phyloP scores from a whole-genome alignment of 2,113 vertebrate genomes.

The Leucosticte australis region DNA sequence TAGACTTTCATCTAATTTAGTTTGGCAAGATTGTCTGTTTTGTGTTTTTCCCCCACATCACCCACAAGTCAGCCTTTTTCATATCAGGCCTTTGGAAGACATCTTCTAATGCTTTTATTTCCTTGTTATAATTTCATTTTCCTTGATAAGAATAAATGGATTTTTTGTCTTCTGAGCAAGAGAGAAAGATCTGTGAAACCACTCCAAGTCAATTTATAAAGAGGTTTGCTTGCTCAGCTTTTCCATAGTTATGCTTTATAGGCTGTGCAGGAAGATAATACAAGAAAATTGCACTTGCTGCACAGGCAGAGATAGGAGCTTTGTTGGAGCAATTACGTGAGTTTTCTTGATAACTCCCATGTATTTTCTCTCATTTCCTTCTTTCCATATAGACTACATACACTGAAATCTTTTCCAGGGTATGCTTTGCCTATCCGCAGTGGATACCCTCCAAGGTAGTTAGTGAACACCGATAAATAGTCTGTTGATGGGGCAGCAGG shows the following conservation, averaged over 20 bases:
- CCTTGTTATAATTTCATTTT: background rate
- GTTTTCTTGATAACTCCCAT: background rate
- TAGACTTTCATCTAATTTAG: conserved; percentile 61
- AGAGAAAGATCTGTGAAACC: background rate
- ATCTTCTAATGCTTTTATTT: conserved; percentile 17
- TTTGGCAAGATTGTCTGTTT: conserved; percentile 52
- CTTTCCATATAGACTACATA: background rate
- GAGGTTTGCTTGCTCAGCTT: background rate
- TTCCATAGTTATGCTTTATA: background rate
- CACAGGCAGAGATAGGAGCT: background rate
- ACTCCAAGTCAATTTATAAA: background rate
- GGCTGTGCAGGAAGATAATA: background rate
- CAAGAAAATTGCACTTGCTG: background rate
- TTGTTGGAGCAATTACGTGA: background rate
- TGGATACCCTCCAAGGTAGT: background rate
- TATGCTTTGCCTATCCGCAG: background rate
- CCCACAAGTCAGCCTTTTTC: background rate
- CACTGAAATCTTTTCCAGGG: background rate
- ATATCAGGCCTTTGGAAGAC: conserved; percentile 15
- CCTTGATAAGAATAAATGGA: background rate
- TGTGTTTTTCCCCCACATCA: background rate
- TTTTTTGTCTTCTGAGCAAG: background rate
- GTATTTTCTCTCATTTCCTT: background rate
- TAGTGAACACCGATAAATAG: background rate
- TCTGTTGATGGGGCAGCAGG: background rate